Evolutionary conservation across 1,140 invertebrate species (phyloP).

Genomic region (Panagrolaimus sp.): DNA sequence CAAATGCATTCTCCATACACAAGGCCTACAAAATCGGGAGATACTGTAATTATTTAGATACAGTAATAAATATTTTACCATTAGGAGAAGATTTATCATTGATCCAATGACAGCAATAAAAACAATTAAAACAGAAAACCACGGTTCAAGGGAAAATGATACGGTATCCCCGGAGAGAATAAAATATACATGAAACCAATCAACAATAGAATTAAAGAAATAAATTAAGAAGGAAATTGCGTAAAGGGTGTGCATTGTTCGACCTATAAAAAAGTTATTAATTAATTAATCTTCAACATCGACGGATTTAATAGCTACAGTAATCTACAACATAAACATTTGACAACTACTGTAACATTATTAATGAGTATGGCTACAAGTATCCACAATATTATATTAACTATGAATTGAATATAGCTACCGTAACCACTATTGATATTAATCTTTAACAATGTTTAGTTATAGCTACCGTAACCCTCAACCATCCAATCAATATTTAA

Average conservation of each 20-base stretch:
- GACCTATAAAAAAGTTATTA: too few relatives aligned
- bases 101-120: slow-evolving; percentile 43
- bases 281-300: too few relatives aligned
- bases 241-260: slow-evolving; percentile 56
- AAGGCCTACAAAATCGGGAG: slow-evolving; percentile 38
- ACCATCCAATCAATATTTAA: neutral
- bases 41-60: slow-evolving; percentile 11
- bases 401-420: too few relatives aligned
- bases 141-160: slow-evolving; percentile 53
- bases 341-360: too few relatives aligned
- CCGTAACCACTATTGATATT: too few relatives aligned
- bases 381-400: too few relatives aligned
- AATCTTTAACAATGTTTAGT: too few relatives aligned
- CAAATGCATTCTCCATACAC: slow-evolving; percentile 56
- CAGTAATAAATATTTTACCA: slow-evolving; percentile 31
- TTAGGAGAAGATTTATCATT: slow-evolving; percentile 50
- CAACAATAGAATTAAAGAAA: slow-evolving; percentile 42
- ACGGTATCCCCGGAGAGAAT: slow-evolving; percentile 46
- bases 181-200: slow-evolving; percentile 55
- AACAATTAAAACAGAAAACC: slow-evolving; percentile 52
- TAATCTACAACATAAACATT: too few relatives aligned
- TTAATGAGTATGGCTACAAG: too few relatives aligned
- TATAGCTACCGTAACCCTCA: neutral
- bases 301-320: too few relatives aligned
- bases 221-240: slow-evolving; percentile 55